These are phyloP conservation scores for Gallinago nigripennis DNA, from an alignment of 2,797 vertebrate species.

Conservation along the genomic window DNA sequence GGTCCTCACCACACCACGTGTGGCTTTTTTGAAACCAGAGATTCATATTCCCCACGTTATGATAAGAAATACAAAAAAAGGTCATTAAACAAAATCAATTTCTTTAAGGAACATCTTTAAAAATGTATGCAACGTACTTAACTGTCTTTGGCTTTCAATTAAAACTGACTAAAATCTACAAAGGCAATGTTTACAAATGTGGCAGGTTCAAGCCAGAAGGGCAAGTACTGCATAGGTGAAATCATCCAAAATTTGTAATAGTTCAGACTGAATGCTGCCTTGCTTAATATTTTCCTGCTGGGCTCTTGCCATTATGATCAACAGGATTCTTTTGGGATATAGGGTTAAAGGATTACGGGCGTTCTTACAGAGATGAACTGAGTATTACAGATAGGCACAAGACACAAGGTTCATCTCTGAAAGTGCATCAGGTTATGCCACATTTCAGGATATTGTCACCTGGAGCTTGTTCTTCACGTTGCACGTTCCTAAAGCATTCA, in stretches of 20 bases:
- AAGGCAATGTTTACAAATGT: neutral
- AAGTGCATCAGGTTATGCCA: neutral
- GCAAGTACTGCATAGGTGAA: neutral
- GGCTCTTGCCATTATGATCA: neutral
- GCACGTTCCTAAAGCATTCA: neutral
- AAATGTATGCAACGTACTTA: conserved; percentile 23
- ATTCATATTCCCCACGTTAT: conserved; percentile 1
- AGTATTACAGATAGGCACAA: neutral
- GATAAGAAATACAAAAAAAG: conserved; percentile 23
- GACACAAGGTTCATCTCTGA: neutral
- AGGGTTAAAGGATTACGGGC: neutral
- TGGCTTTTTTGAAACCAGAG: neutral
- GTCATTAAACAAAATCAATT: conserved; percentile 36
- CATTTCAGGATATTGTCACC: neutral
- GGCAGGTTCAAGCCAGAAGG: neutral
- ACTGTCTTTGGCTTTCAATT: conserved; percentile 21
- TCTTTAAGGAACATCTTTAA: conserved; percentile 4
- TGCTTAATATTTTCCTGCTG: neutral
- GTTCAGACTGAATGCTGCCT: neutral
- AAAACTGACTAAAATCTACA: conserved; percentile 11
- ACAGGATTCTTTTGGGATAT: neutral
- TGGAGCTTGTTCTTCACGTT: neutral
- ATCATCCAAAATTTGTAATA: neutral
- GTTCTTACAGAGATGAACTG: neutral
- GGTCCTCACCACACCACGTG: neutral